Evolutionary conservation across 2,888 invertebrate genomes (phyloP).

Genomic region (Ischnura elegans): DNA sequence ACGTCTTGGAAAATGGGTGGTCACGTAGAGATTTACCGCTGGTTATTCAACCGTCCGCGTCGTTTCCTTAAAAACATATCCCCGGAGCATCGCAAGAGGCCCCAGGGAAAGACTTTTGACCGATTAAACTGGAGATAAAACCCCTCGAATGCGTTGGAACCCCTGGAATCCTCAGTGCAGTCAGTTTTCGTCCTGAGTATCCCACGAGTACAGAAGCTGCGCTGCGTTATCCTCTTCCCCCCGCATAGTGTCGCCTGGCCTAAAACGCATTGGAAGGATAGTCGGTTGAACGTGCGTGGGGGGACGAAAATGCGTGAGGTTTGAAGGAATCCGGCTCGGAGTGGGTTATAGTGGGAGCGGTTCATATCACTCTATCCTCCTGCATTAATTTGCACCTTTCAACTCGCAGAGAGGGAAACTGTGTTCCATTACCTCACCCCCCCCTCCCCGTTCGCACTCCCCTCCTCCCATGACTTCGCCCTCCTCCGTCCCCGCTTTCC

Average conservation of each 20-base stretch:
- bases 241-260: not conserved
- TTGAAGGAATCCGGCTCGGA: not conserved
- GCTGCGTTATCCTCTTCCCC: not conserved
- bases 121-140: not conserved
- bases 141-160: not conserved
- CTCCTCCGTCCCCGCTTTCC: not conserved
- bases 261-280: not conserved
- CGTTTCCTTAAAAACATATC: no score
- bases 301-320: not conserved
- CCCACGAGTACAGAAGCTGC: not conserved
- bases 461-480: not conserved
- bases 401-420: conserved; percentile 56
- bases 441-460: not conserved
- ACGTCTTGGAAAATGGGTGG: no score
- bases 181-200: not conserved
- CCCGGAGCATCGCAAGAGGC: not conserved
- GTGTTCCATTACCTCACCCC: conserved; percentile 42
- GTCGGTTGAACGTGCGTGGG: not conserved
- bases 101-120: not conserved
- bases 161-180: not conserved
- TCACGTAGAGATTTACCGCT: no score
- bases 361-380: not conserved
- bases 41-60: no score
- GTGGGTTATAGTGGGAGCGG: not conserved
- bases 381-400: conserved; percentile 65